Conservation (phyloP, 2,888 invertebrate genomes). For the Cacoxenus indagator region DNA sequence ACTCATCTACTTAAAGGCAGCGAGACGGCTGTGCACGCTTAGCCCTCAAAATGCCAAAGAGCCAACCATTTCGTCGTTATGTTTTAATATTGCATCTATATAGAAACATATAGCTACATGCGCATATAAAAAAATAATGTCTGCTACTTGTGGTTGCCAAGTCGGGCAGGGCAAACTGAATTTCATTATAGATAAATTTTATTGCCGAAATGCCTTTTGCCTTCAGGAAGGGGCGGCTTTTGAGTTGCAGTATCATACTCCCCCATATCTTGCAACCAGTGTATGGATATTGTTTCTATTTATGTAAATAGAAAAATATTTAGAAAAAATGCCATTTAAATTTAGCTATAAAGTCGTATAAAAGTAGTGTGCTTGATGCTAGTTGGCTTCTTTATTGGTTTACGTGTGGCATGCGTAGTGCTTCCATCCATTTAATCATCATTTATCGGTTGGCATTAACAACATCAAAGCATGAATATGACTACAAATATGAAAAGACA, state of each 20-base stretch:
- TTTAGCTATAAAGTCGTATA: neutral
- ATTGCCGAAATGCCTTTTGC: slow-evolving; percentile 39
- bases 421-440: too few species aligned
- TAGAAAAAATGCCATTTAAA: too few species aligned
- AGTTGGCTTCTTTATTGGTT: neutral
- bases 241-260: too few species aligned
- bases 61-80: slow-evolving; percentile 29
- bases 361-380: neutral
- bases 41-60: neutral
- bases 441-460: too few species aligned
- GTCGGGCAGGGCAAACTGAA: slow-evolving; percentile 26
- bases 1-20: too few species aligned
- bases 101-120: slow-evolving; percentile 15
- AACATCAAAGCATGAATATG: too few species aligned
- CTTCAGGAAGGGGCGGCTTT: too few species aligned
- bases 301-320: slow-evolving; percentile 12
- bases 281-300: slow-evolving; percentile 9
- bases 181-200: slow-evolving; percentile 61
- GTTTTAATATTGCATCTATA: slow-evolving; percentile 56
- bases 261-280: too few species aligned
- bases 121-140: slow-evolving; percentile 3
- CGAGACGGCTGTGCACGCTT: too few species aligned
- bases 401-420: neutral
- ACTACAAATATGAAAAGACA: too few species aligned
- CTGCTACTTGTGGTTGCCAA: slow-evolving; percentile 1